Percentiles rank a stretch among this genome's conserved stretches.
Conservation (phyloP, 2,888 invertebrate genomes). For the Lycocerus yunnanus region DNA sequence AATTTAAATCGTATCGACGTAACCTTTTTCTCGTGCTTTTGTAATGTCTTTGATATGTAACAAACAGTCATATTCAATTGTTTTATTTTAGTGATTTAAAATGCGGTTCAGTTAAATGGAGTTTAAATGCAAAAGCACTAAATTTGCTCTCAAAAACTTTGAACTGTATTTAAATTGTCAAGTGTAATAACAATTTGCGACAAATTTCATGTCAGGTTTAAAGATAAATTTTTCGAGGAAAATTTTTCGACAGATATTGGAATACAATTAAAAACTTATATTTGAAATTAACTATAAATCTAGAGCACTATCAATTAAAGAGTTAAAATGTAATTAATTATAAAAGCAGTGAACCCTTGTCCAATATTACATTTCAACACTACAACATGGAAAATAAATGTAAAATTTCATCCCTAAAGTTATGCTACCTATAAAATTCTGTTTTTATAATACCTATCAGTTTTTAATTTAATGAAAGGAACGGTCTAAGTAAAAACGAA, state of each 20-base stretch:
- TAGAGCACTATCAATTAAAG: slow-evolving; percentile 1
- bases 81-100: not conserved
- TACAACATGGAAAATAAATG: slow-evolving; percentile 2
- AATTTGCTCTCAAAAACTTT: not conserved
- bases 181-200: not conserved
- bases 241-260: too few relatives aligned
- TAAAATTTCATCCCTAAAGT: not conserved
- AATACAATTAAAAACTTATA: too few relatives aligned
- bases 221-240: not conserved
- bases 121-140: not conserved
- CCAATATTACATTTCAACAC: slow-evolving; percentile 1
- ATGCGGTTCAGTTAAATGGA: not conserved
- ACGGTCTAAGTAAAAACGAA: not conserved
- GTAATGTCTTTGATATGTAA: too few relatives aligned
- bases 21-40: too few relatives aligned
- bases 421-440: not conserved
- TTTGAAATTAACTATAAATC: not conserved
- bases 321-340: not conserved
- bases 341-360: slow-evolving; percentile 7
- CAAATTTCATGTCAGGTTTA: not conserved
- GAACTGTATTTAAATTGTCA: not conserved
- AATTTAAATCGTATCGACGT: too few relatives aligned
- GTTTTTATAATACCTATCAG: not conserved
- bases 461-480: slow-evolving; percentile 1
- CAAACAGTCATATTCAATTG: not conserved